Base-by-base conservation (phyloP, 1,140 invertebrate genomes). In the Acromyrmex charruanus region DNA sequence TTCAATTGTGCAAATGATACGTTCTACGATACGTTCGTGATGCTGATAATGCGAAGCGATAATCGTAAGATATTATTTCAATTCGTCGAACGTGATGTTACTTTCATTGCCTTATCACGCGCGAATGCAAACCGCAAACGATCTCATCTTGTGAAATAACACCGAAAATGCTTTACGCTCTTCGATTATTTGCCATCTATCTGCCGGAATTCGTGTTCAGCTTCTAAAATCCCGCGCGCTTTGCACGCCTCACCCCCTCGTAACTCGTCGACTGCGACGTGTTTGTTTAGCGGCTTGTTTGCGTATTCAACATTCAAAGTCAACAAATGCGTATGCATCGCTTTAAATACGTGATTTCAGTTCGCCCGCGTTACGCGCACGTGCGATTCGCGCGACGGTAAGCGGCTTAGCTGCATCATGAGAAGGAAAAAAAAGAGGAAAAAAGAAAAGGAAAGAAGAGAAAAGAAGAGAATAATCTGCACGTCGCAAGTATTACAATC, bases 221-320 rank as follows among this genome's bases (percentile, higher is more conserved):
- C 59, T 39, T 21, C 16, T 44, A 58, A 85, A 85, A 79, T 79
- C 44, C 49, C 49, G 31, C 14, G 14, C 35, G 14, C 35, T 44
- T 25, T n/a, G 61, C 31, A 12, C 35, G 58, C n/a, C 68, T 61
- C 53, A 7, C 12, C 6, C 49, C n/a, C 6, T 65, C 61, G 39
- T 63, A 75, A 65, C 25, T 85, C 39, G 5, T 53, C 25, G 61
- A 14, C 44, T 14, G 21, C 49, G 25, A 18, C 16, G 28, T 39
- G 59, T 61, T 77, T 71, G 66, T 71, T 77, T 61, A 61, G 14
- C 65, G 63, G n/a, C 12, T 59, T 61, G 86, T 85, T 87, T 85
- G 77, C 81, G 71, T 77, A 69, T 87, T 87, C 71, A 77, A 87
- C 72, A 87, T 77, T 85, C n/a, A 55, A 12, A 77, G 72, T 87